Percentiles rank a stretch among this genome's conserved stretches.
Evolutionary conservation across 2,888 invertebrate species (phyloP).

Genomic region (Sarcophaga carnaria): DNA sequence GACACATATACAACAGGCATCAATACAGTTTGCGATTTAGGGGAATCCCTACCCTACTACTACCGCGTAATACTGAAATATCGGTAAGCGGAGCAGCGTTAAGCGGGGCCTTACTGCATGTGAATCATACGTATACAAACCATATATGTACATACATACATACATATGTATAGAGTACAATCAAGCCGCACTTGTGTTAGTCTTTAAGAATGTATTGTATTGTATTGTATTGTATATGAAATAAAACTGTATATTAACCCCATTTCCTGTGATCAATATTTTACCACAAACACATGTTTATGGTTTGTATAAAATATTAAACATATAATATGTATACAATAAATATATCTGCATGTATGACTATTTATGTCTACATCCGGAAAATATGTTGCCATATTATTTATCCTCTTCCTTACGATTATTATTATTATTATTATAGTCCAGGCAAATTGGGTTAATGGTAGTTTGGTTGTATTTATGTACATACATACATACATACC

Average conservation of each 20-base stretch:
- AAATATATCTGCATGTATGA: background rate
- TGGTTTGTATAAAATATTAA: background rate
- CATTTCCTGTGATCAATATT: slow-evolving; percentile 4
- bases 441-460: background rate
- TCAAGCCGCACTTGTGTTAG: no score
- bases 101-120: no score
- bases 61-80: no score
- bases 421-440: background rate
- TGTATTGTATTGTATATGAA: no score
- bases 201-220: no score
- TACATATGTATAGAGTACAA: no score
- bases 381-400: slow-evolving; percentile 4
- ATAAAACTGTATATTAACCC: background rate
- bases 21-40: no score
- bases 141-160: no score
- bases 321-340: background rate
- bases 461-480: background rate
- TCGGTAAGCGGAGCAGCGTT: no score
- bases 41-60: no score
- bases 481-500: background rate
- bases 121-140: no score
- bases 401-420: background rate
- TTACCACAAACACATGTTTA: slow-evolving; percentile 3
- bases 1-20: no score
- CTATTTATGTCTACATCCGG: background rate